Percentiles rank a stretch among this genome's conserved stretches.
Evolutionary conservation across 2,113 vertebrate genomes (phyloP).

Genomic region (Pseudonaja textilis): DNA sequence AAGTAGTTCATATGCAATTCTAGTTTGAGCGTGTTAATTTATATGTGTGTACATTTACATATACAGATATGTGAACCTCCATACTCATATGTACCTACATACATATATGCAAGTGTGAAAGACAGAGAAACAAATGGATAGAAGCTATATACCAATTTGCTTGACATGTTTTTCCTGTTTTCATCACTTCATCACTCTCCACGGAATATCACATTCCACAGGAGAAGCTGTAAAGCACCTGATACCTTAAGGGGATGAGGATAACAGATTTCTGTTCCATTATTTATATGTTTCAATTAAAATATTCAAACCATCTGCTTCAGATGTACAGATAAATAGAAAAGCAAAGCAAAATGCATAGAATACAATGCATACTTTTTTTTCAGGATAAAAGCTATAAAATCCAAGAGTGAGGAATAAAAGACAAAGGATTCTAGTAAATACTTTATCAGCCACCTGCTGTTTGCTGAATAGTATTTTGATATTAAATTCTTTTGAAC

Average conservation of each 20-base stretch:
- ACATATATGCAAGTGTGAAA: background rate
- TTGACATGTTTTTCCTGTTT: background rate
- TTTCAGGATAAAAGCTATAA: constrained; percentile 5
- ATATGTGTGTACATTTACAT: background rate
- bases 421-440: constrained; percentile 28
- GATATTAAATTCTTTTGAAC: constrained; percentile 32
- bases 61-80: background rate
- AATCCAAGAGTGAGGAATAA: constrained; percentile 19
- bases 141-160: background rate
- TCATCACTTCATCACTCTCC: constrained; percentile 1
- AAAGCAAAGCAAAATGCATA: background rate
- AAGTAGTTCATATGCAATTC: background rate
- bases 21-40: background rate
- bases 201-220: constrained; percentile 32
- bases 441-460: constrained; percentile 26
- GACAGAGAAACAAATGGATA: background rate
- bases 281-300: constrained; percentile 40
- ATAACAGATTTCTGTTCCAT: constrained; percentile 27
- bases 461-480: constrained; percentile 16
- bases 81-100: background rate
- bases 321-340: background rate
- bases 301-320: constrained; percentile 36
- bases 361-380: background rate
- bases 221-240: constrained; percentile 28
- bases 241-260: constrained; percentile 13